Conservation (phyloP, 2,113 vertebrate genomes). For the Cheirogaleus medius region DNA sequence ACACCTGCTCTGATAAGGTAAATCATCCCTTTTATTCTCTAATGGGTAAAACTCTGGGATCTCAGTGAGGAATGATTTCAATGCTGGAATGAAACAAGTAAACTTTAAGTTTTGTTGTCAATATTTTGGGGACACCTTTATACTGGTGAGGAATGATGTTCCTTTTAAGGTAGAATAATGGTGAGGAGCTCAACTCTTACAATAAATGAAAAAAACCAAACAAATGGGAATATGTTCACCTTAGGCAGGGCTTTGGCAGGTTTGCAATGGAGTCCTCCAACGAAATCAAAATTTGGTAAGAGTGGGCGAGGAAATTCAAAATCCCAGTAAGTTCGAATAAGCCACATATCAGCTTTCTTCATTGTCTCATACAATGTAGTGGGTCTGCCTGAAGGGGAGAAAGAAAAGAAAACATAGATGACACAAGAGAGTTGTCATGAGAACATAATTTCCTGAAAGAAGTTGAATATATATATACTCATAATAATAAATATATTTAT, state of each 20-base stretch:
- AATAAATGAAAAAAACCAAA: neutral
- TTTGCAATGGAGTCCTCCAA: neutral
- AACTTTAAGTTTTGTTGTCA: neutral
- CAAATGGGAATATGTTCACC: too few relatives aligned
- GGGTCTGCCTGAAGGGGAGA: neutral
- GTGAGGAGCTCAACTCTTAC: neutral
- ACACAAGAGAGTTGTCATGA: too few relatives aligned
- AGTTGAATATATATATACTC: too few relatives aligned
- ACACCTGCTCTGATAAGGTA: neutral
- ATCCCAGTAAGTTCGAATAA: neutral
- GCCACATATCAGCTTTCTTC: neutral
- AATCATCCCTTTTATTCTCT: neutral
- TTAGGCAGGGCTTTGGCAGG: too few relatives aligned
- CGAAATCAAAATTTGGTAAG: neutral
- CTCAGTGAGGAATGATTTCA: neutral
- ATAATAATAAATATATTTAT: neutral
- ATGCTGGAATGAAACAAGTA: neutral
- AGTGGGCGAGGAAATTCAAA: neutral
- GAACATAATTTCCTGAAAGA: neutral
- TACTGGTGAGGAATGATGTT: neutral
- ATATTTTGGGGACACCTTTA: neutral
- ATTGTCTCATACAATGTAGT: neutral
- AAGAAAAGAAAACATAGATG: neutral
- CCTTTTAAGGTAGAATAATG: neutral
- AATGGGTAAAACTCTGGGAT: neutral